Percentiles rank a stretch among this genome's conserved stretches.
Evolutionary conservation across 2,888 invertebrate species (phyloP).

Genomic region (Harpalus rufipes): DNA sequence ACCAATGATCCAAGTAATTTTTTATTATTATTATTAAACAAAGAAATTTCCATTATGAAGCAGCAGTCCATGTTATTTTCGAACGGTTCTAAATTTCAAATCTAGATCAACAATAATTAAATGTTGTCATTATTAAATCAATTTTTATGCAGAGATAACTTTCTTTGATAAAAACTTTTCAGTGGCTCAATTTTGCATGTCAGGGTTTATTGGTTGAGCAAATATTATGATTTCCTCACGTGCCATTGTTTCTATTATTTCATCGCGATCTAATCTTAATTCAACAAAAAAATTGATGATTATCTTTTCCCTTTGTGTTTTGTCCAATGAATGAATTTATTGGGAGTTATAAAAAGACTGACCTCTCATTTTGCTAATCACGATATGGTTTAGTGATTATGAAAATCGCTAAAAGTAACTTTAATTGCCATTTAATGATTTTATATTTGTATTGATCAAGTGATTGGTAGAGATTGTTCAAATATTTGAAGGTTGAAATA

Average conservation of each 20-base stretch:
- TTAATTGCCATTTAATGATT: slow-evolving; percentile 37
- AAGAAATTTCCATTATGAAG: too few relatives aligned
- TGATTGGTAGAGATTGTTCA: slow-evolving; percentile 20
- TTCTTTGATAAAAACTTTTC: background rate
- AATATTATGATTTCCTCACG: slow-evolving; percentile 26
- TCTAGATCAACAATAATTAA: background rate
- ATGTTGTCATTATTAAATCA: background rate
- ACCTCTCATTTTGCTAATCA: slow-evolving; percentile 22
- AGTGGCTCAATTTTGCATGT: background rate
- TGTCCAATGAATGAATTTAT: slow-evolving; percentile 42
- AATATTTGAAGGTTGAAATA: slow-evolving; percentile 25
- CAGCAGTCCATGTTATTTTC: too few relatives aligned
- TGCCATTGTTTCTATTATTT: slow-evolving; percentile 46
- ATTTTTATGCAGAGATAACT: slow-evolving; percentile 9
- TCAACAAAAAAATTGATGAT: slow-evolving; percentile 23
- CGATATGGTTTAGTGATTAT: slow-evolving; percentile 35
- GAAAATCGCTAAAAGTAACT: slow-evolving; percentile 8
- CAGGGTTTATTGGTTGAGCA: slow-evolving; percentile 23
- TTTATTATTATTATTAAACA: too few relatives aligned
- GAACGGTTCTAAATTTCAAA: background rate
- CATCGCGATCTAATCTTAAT: slow-evolving; percentile 25
- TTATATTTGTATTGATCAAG: slow-evolving; percentile 11
- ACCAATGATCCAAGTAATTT: too few relatives aligned
- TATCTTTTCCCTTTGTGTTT: slow-evolving; percentile 36
- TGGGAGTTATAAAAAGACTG: slow-evolving; percentile 21